Evolutionary conservation across 2,113 vertebrate species (phyloP), one percentile per base, ranked within the genome.

Genomic region (Apteryx mantelli): DNA sequence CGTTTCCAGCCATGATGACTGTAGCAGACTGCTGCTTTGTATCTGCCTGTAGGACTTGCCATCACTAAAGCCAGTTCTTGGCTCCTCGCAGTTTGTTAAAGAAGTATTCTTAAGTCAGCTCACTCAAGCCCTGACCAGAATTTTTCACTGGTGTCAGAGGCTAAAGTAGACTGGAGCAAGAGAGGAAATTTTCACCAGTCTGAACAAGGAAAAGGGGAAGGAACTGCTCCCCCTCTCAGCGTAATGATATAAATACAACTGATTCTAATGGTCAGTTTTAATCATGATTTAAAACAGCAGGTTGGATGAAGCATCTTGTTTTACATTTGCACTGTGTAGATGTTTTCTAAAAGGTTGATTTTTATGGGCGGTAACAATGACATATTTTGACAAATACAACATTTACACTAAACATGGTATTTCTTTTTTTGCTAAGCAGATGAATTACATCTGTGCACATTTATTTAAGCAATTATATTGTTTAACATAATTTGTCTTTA

Each of bases 401-500:
- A 84, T 70, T 82, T 78, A 74, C 53, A 26, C 38, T 77, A 53
- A 77, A 91, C 0, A 2, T 58, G 22, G 12, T 84, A 73, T 89
- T 93, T 82, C 61, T 50, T 6, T 53, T 93, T 82, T 87, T 91
- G 42, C 80, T 36, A 76, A 64, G 64, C 44, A 95, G 87, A 69
- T 82, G 44, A 89, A 70, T 86, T 82, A 71, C 13, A 73, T 93
- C 86, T 86, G 73, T 81, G 42, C 60, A 74, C 53, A 55, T 91
- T 95, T 95, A 89, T 93, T 92, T 89, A 92, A 89, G 78, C 58
- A 92, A 95, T 97, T 96, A 97, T 82, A 68, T 71, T 94, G 83
- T 82, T 95, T 85, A 95, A 95, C 88, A 30, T 97, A 93, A 96
- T 92, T 97, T 95, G 91, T 96, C 94, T 97, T 95, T 82, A 89